Evolutionary conservation across 2,888 invertebrate genomes (phyloP), one percentile per base, ranked within the genome.

Genomic region (Volucella inanis): DNA sequence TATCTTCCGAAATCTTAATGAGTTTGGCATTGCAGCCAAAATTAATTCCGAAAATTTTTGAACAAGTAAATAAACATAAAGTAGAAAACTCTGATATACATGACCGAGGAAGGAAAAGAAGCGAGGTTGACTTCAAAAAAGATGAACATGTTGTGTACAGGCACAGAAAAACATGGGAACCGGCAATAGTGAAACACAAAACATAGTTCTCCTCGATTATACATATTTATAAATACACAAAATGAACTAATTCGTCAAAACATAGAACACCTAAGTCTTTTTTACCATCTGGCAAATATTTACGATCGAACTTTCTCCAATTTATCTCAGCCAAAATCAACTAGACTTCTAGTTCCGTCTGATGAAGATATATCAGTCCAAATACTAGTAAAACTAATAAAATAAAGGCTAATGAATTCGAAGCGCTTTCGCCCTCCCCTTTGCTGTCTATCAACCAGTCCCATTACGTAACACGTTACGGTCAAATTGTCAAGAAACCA

Each of bases 211-310:
- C 55, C 55, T 4, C 55, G 55, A 3, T 55, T 31, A 3, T 38
- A 55, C 12, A 55, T 55, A n/a, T 31, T 55, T n/a, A 6, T n/a
- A 38, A 55, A 55, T 55, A n/a, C 31, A 55, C 11, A 38, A 8
- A 55, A 31, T 12, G n/a, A n/a, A 31, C 55, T 10, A 55, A 55
- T 55, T 38, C 55, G 55, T 55, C 11, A 31, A 38, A 55, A 55
- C 38, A 55, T 31, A 1, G 31, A 55, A 55, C 55, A 55, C 55
- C 38, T 55, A 15, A 55, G 55, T 31, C 38, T 31, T 8, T 55
- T 31, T 10, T 55, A 10, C 9, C 55, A 55, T 55, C 31, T 2
- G 10, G 55, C 55, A 49, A 49, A 49, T 14, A 49, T 49, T 49
- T 1, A 49, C 49, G 49, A 49, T 49, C 49, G 49, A 49, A 49